A percentile compares a stretch with the other conserved stretches of the same genome.
These are phyloP conservation scores for Philypnodon macrostomus DNA, from an alignment of 2,797 vertebrate species.

Conservation along the genomic window DNA sequence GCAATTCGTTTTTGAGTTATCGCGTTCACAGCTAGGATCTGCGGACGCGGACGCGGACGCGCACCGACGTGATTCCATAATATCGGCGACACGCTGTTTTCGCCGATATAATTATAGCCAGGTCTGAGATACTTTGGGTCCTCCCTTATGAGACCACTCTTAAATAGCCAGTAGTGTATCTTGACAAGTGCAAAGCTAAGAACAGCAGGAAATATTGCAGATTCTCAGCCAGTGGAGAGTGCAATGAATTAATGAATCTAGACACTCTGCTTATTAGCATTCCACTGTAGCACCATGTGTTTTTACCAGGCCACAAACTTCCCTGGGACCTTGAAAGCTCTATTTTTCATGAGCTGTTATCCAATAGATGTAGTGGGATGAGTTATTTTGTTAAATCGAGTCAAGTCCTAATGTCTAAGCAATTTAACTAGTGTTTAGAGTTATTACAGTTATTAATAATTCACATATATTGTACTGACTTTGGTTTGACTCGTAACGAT, in stretches of 20 bases:
- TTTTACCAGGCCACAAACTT: slow-evolving; percentile 30
- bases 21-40: no score
- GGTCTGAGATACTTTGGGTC: slow-evolving; percentile 7
- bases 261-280: slow-evolving; percentile 35
- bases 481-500: no score
- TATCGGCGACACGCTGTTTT: no score
- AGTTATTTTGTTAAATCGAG: slow-evolving; percentile 18
- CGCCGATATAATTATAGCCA: no score
- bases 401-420: no score
- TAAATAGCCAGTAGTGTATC: slow-evolving; percentile 6
- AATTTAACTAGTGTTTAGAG: no score
- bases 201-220: slow-evolving; percentile 21
- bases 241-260: slow-evolving; percentile 28
- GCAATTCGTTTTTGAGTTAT: no score
- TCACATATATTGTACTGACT: no score
- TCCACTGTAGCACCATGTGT: slow-evolving; percentile 23
- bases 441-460: no score
- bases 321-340: slow-evolving; percentile 18
- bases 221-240: slow-evolving; percentile 20
- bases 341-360: slow-evolving; percentile 21
- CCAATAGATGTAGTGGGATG: slow-evolving; percentile 12
- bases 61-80: no score
- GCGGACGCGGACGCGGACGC: no score
- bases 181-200: slow-evolving; percentile 17
- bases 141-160: neutral